Percentiles rank a stretch among this genome's conserved stretches.
Evolutionary conservation across 2,113 vertebrate species (phyloP).

Genomic region (Cheirogaleus medius): DNA sequence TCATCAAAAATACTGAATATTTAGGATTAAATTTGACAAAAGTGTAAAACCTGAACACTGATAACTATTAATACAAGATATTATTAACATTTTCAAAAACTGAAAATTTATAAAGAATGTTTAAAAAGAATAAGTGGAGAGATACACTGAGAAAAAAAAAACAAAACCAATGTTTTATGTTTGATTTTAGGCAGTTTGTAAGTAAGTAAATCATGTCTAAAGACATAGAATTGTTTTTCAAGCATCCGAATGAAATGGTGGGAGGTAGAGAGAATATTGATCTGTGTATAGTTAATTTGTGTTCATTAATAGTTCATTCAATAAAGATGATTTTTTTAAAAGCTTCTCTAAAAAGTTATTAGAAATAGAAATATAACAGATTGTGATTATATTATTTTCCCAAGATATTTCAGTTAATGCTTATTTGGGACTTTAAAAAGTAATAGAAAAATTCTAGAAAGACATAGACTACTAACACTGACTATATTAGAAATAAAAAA

Average conservation of each 20-base stretch:
- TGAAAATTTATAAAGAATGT: background rate
- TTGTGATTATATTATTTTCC: background rate
- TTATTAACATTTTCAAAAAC: background rate
- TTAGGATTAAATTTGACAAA: background rate
- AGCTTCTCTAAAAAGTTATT: background rate
- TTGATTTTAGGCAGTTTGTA: background rate
- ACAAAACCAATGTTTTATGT: background rate
- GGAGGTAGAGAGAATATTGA: background rate
- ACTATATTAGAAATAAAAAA: background rate
- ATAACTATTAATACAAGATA: background rate
- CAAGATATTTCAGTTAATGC: background rate
- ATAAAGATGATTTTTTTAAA: background rate
- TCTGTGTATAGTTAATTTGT: background rate
- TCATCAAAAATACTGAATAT: background rate
- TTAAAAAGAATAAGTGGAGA: background rate
- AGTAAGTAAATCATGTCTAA: background rate
- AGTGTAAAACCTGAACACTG: background rate
- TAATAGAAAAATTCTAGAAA: background rate
- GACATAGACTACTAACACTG: background rate
- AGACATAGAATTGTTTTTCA: background rate
- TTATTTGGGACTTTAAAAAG: background rate
- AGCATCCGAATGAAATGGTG: background rate
- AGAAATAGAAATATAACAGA: background rate
- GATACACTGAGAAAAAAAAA: background rate
- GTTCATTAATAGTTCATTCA: background rate